Evolutionary conservation across 2,888 invertebrate species (phyloP), one percentile per base, ranked within the genome.

Genomic region (Cylloceria caligata): DNA sequence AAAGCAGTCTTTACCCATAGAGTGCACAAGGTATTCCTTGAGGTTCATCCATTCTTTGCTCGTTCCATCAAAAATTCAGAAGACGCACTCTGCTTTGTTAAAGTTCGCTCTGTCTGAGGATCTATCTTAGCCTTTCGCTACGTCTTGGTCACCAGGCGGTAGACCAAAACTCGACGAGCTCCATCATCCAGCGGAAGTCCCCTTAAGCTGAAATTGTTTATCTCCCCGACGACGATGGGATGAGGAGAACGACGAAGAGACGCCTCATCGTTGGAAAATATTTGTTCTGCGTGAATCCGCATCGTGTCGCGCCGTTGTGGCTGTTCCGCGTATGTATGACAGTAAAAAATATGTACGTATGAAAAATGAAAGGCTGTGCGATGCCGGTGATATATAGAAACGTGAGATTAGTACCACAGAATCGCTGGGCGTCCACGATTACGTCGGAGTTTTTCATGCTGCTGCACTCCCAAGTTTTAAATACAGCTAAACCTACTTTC

Each of bases 201-300:
- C 80, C 74, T 69, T 80, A 80, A 80, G 80, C 68, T 80, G 62
- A 74, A 80, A 74, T 80, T 80, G 80, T 80, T 80, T 80, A 80
- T 80, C 80, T 80, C 62, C 24, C 68, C 68, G 36, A 62, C 49
- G 36, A 55, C 27, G 74, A 19, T 27, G 67, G 16, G 11, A 57
- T 34, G 36, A 55, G 55, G 45, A 64, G 21, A 62, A 39, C 30
- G 16, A 27, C 34, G 65, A 49, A 13, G 39, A 34, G 36, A 34
- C 4, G 11, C 30, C 67, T 36, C 24, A 13, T 79, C 72, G 62
- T 73, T 52, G 62, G 67, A 74, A 74, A 80, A 80, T 80, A 80
- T 80, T 80, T 79, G 62, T 49, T 79, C 79, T 42, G 62, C 64
- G 21, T 55, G 39, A 80, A 80, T 80, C 62, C 79, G 45, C 52